phyloP scores from a whole-genome alignment of 2,888 invertebrate genomes.

The Eledona agricola region DNA sequence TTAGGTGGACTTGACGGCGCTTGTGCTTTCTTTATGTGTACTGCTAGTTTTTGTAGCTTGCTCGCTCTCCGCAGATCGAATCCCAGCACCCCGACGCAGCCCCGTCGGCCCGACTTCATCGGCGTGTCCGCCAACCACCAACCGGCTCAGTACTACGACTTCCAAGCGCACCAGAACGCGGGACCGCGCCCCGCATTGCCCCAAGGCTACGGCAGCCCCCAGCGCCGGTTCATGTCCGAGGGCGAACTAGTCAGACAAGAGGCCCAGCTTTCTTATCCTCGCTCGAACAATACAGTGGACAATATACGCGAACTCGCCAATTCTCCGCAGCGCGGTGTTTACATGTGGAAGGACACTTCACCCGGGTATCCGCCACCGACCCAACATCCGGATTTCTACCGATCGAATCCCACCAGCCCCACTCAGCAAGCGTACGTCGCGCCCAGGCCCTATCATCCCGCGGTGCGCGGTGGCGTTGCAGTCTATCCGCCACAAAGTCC shows the following conservation, averaged over 20 bases:
- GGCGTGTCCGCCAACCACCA: constrained; percentile 66
- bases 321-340: constrained; percentile 83
- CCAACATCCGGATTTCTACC: constrained; percentile 62
- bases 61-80: constrained; percentile 77
- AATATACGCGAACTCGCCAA: constrained; percentile 89
- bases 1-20: constrained; percentile 60
- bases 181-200: constrained; percentile 49
- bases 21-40: constrained; percentile 29
- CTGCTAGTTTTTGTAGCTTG: constrained; percentile 48
- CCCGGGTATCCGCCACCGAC: constrained; percentile 68
- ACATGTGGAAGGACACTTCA: constrained; percentile 82
- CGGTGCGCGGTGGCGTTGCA: constrained; percentile 72
- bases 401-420: constrained; percentile 80
- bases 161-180: constrained; percentile 58
- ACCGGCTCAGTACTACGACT: constrained; percentile 58
- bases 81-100: constrained; percentile 91
- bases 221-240: constrained; percentile 77
- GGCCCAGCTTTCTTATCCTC: constrained; percentile 70
- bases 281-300: constrained; percentile 81
- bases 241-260: constrained; percentile 80
- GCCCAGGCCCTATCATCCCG: constrained; percentile 70
- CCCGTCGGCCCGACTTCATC: constrained; percentile 88
- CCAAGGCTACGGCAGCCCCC: constrained; percentile 51
- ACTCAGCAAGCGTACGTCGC: constrained; percentile 61
- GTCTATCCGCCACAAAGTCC: constrained; percentile 71